These are phyloP conservation scores for Cossypha polioptera DNA, from an alignment of 2,797 vertebrate species.

Conservation along the genomic window DNA sequence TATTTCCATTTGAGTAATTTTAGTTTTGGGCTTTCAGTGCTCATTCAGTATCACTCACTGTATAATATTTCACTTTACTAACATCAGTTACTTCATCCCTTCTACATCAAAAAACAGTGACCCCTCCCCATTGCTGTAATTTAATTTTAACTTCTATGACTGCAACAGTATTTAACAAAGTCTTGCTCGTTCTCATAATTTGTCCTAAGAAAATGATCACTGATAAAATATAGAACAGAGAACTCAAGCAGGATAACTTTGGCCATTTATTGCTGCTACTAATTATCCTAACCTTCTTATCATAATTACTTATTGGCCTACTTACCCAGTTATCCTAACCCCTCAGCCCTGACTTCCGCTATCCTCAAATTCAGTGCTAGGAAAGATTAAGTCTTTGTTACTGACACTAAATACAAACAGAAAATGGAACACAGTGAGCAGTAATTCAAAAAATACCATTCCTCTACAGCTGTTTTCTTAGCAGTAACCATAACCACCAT, in stretches of 20 bases:
- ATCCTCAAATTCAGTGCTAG: not conserved
- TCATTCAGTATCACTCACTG: not conserved
- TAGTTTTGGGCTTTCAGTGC: not conserved
- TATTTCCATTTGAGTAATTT: not conserved
- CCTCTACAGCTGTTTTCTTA: not conserved
- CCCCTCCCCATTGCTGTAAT: not conserved
- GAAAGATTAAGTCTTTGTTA: slow-evolving; percentile 29
- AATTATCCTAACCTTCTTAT: slow-evolving; percentile 61
- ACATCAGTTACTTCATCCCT: not conserved
- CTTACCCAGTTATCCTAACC: slow-evolving; percentile 37
- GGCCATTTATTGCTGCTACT: slow-evolving; percentile 19
- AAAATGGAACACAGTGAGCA: not conserved
- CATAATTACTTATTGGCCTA: slow-evolving; percentile 64
- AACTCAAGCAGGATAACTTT: slow-evolving; percentile 27
- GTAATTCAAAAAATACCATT: not conserved
- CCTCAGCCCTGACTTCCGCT: slow-evolving; percentile 35
- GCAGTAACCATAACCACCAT: not conserved
- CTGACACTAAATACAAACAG: slow-evolving; percentile 4
- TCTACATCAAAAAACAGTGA: not conserved
- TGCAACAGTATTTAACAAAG: not conserved
- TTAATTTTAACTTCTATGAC: not conserved
- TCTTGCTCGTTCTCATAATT: not conserved
- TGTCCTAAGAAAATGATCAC: not conserved
- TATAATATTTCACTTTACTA: not conserved
- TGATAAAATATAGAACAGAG: slow-evolving; percentile 21